Conservation (phyloP, 1,140 invertebrate species). For the Neodiprion pinetum region DNA sequence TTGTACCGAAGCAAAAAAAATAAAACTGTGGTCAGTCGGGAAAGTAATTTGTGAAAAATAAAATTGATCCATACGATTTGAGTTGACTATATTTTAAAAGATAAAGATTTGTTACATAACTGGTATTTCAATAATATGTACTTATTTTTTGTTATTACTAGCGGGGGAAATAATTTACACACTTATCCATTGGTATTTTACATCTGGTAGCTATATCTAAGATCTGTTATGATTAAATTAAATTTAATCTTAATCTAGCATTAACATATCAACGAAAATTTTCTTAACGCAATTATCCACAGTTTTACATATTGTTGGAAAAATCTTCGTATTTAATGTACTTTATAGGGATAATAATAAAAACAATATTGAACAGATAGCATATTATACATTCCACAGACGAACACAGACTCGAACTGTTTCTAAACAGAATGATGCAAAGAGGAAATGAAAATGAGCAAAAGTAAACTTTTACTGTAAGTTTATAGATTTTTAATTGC, state of each 20-base stretch:
- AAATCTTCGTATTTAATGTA: constrained; percentile 28
- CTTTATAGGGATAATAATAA: constrained; percentile 20
- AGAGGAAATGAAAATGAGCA: background rate
- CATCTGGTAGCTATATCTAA: background rate
- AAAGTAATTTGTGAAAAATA: too few relatives aligned
- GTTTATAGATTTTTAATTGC: too few relatives aligned
- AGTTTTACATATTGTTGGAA: background rate
- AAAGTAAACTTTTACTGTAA: background rate
- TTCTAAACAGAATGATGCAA: background rate
- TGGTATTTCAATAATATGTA: background rate
- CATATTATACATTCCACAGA: constrained; percentile 23
- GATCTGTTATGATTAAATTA: background rate
- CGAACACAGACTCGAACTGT: constrained; percentile 19
- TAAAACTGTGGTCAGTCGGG: constrained; percentile 2
- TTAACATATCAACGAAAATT: background rate
- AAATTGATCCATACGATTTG: too few relatives aligned
- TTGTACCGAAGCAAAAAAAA: constrained; percentile 18
- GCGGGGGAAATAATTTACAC: background rate
- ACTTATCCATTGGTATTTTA: background rate
- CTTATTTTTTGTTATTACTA: background rate
- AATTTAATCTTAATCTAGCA: background rate
- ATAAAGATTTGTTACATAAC: constrained; percentile 2
- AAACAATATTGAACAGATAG: constrained; percentile 14
- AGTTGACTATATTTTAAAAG: background rate
- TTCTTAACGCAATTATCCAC: background rate